These are phyloP conservation scores for Mesembrinibis cayennensis DNA, from an alignment of 2,113 vertebrate species.

Conservation along the genomic window DNA sequence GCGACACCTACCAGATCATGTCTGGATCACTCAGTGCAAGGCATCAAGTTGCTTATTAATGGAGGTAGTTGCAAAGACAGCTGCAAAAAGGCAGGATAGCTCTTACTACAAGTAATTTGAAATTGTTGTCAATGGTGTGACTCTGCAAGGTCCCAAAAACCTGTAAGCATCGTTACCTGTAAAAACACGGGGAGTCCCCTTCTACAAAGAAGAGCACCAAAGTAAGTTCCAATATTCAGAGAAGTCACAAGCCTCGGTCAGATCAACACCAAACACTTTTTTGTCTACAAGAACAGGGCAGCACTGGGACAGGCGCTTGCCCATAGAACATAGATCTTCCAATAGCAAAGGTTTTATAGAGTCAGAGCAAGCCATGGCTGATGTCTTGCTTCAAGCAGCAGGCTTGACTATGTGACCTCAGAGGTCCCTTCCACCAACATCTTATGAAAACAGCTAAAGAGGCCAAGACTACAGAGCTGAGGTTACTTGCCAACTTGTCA, in stretches of 20 bases:
- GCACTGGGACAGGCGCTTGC: not conserved
- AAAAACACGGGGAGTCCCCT: not conserved
- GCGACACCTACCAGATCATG: not conserved
- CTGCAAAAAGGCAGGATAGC: not conserved
- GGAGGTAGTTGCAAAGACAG: not conserved
- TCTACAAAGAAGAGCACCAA: not conserved
- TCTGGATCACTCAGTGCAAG: not conserved
- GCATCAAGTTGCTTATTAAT: not conserved
- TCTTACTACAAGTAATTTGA: not conserved
- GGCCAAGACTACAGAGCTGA: not conserved
- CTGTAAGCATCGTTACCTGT: not conserved
- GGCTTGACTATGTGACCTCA: not conserved
- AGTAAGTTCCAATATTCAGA: not conserved
- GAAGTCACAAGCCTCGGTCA: not conserved
- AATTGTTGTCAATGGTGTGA: not conserved
- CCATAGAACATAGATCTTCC: fast-evolving
- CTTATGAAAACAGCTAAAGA: not conserved
- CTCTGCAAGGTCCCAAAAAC: not conserved
- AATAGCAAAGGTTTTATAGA: not conserved
- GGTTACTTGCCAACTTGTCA: not conserved
- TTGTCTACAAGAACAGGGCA: not conserved
- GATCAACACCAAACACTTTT: not conserved
- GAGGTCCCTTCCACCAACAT: not conserved
- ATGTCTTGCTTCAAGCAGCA: not conserved
- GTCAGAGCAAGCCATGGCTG: not conserved